These are phyloP conservation scores for Sebastes baramenuke DNA, from an alignment of 2,797 vertebrate species.

Conservation along the genomic window DNA sequence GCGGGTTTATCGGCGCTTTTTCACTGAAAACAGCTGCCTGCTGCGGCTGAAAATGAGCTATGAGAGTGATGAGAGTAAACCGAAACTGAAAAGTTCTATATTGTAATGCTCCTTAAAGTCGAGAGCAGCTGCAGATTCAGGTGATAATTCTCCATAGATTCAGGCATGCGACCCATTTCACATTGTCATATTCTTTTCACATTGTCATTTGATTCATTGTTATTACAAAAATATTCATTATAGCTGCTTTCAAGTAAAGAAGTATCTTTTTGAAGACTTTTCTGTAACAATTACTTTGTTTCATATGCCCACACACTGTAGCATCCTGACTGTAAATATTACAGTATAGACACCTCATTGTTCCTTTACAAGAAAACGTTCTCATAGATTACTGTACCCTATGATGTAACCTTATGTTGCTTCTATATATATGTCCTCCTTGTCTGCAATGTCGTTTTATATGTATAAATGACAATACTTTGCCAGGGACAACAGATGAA, in stretches of 20 bases:
- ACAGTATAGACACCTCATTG: not conserved
- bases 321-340: too few species aligned
- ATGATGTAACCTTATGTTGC: not conserved
- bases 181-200: too few species aligned
- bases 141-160: too few species aligned
- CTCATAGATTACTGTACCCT: not conserved
- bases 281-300: not conserved
- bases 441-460: too few species aligned
- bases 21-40: not conserved
- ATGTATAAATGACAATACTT: rapidly evolving
- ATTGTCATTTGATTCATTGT: too few species aligned
- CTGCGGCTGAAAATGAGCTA: not conserved
- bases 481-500: too few species aligned
- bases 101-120: too few species aligned
- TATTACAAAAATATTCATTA: not conserved
- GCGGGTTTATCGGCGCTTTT: too few species aligned
- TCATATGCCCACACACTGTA: not conserved
- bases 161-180: too few species aligned
- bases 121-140: too few species aligned
- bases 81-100: too few species aligned
- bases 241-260: not conserved
- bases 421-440: too few species aligned
- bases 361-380: not conserved
- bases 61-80: not conserved
- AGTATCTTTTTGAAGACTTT: not conserved